phyloP scores from a whole-genome alignment of 2,888 invertebrate species.

The Lasius platythorax region DNA sequence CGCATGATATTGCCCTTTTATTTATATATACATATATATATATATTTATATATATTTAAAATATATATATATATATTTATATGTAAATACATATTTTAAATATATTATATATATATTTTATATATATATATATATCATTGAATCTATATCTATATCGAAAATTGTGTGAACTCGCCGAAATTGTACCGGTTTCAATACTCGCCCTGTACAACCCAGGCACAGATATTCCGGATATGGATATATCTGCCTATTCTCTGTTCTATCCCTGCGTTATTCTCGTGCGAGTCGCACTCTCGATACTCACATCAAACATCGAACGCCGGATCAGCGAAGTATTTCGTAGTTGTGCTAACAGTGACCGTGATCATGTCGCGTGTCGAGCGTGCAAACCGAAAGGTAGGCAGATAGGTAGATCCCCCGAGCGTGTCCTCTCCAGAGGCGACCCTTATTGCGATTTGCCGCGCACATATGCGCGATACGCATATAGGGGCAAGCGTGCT shows the following conservation, averaged over 20 bases:
- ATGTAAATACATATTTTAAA: not conserved
- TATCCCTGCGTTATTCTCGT: not conserved
- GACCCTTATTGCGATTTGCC: conserved; percentile 1
- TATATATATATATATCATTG: not conserved
- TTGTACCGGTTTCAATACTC: conserved; percentile 30
- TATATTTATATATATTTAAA: too few relatives aligned
- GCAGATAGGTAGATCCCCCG: not conserved
- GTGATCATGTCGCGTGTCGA: conserved; percentile 37
- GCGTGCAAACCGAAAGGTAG: conserved; percentile 35
- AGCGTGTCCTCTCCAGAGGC: not conserved
- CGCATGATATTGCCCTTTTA: conserved; percentile 13
- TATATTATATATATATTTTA: conserved; percentile 14
- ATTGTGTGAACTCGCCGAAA: conserved; percentile 15
- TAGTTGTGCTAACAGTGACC: conserved; percentile 34
- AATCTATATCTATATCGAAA: conserved; percentile 15
- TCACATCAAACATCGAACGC: not conserved
- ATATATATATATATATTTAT: too few relatives aligned
- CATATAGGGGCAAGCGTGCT: not conserved
- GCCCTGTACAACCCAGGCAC: not conserved
- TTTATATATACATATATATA: not conserved
- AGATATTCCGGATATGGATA: not conserved
- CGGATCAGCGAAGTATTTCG: conserved; percentile 29
- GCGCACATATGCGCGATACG: conserved; percentile 2
- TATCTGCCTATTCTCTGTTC: not conserved
- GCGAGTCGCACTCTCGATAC: conserved; percentile 2